Base-by-base conservation (phyloP, 30 jellyfish, hydroid and myxozoan species). In the Aurelia sp. region DNA sequence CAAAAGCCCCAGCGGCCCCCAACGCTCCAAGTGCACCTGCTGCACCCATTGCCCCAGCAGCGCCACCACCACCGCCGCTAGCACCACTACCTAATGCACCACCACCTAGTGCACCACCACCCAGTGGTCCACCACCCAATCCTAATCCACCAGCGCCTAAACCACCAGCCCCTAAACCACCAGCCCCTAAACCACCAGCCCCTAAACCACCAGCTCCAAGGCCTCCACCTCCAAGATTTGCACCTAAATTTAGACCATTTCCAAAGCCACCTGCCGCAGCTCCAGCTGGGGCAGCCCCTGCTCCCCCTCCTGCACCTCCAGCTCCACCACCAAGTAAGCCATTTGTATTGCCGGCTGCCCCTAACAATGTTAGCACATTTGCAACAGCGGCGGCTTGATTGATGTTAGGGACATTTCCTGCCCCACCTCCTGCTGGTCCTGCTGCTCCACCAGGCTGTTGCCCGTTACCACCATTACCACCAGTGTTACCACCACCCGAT, bases 291-390 rank as follows among this genome's bases (percentile, higher is more conserved):
- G 66, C 67, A 3, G 67, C 91, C n/a, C 68, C 91, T 16, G 84
- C 69, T 68, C 88, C 97, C 8, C 94, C 55, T 44, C 55, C 55
- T 5, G 55, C 96, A 12, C 89, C 91, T 9, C 80, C 88, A 13
- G 63, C 41, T 19, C 98, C 97, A 48, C 96, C 97, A 10, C 93
- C 87, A 50, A 87, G 78, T 67, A 92, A 53, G 0, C 96, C 93
- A 19, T 65, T 78, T n/a, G 88, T 71, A 51, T 61, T 84, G 47
- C 97, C 92, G 3, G 63, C 91, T 9, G 94, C 92, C 10, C 96
- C 97, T 24, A 75, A 63, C 89, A 79, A 27, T 8, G 72, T 79
- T 52, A 79, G 16, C 20, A 63, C 77, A 41, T 79, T 79, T 4
- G 96, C 96, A 52, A 87, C 70, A 30, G 88, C 91, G 18, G 90